These are phyloP conservation scores for Podilymbus podiceps DNA, from an alignment of 2,113 vertebrate species.

Conservation along the genomic window DNA sequence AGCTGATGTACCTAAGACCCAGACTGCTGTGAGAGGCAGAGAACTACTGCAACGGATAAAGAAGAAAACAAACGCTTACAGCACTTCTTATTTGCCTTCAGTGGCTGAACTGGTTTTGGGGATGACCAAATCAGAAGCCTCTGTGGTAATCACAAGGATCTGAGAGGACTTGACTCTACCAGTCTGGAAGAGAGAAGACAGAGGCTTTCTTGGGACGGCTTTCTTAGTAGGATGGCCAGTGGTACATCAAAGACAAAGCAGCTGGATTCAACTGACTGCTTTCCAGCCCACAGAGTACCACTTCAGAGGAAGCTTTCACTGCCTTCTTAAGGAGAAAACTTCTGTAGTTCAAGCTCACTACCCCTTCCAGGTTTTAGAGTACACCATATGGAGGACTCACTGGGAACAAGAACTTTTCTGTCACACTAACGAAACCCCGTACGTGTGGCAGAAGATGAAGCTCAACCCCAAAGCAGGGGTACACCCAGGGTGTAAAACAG, in stretches of 20 bases:
- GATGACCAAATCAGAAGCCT: conserved; percentile 4
- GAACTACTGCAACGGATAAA: not conserved
- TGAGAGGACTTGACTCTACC: not conserved
- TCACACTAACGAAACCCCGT: not conserved
- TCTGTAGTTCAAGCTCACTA: not conserved
- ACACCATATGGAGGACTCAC: fast-evolving
- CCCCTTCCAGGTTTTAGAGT: not conserved
- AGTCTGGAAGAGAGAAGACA: not conserved
- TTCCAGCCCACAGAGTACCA: not conserved
- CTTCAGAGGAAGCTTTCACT: not conserved
- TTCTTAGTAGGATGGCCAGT: not conserved
- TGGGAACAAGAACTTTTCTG: not conserved
- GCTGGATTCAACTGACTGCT: not conserved
- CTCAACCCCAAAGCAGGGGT: not conserved
- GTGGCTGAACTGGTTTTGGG: not conserved
- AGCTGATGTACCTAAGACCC: not conserved
- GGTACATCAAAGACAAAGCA: not conserved
- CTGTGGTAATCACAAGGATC: not conserved
- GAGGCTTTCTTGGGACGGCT: not conserved
- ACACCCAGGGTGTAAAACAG: not conserved
- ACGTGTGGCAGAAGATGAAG: not conserved
- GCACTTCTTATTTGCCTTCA: not conserved
- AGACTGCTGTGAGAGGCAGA: not conserved
- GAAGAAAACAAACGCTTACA: conserved; percentile 3
- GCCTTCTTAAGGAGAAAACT: not conserved